These are phyloP conservation scores for Drosophila merina DNA, from an alignment of 2,888 invertebrate genomes.

Conservation along the genomic window DNA sequence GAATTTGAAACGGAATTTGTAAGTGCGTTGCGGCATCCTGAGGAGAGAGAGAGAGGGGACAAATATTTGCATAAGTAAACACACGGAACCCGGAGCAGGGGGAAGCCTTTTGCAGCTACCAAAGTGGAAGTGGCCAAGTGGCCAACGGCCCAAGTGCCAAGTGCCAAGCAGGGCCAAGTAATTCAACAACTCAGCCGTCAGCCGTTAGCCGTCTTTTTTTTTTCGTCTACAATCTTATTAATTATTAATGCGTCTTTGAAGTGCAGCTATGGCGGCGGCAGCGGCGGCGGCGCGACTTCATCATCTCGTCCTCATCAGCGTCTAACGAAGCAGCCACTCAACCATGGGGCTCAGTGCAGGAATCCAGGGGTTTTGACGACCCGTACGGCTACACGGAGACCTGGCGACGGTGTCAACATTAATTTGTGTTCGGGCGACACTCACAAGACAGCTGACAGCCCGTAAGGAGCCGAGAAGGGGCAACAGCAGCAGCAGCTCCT, in stretches of 20 bases:
- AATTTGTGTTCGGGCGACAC: slow-evolving; percentile 76
- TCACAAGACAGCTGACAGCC: slow-evolving; percentile 64
- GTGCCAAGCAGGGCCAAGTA: slow-evolving; percentile 58
- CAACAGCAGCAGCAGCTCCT: slow-evolving; percentile 19
- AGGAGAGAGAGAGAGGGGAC: slow-evolving; percentile 50
- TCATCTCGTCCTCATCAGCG: slow-evolving; percentile 28
- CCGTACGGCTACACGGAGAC: background rate
- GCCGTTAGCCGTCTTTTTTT: slow-evolving; percentile 28
- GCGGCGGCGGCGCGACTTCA: slow-evolving; percentile 40
- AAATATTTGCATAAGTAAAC: slow-evolving; percentile 75
- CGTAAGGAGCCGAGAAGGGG: slow-evolving; percentile 17
- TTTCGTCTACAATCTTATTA: slow-evolving; percentile 64
- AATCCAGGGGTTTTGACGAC: background rate
- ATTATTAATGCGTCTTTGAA: slow-evolving; percentile 72
- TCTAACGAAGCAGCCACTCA: slow-evolving; percentile 73
- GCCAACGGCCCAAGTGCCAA: slow-evolving; percentile 38
- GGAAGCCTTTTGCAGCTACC: slow-evolving; percentile 37
- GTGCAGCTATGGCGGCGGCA: slow-evolving; percentile 31
- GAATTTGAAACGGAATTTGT: slow-evolving; percentile 77
- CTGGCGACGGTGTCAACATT: slow-evolving; percentile 59
- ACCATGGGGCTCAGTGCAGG: slow-evolving; percentile 4
- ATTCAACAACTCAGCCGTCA: slow-evolving; percentile 48
- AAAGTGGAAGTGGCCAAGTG: slow-evolving; percentile 42
- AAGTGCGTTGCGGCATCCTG: slow-evolving; percentile 64
- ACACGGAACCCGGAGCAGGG: slow-evolving; percentile 21